These are phyloP conservation scores for Hypocryptadius cinnamomeus DNA, from an alignment of 2,113 vertebrate genomes.

Conservation along the genomic window DNA sequence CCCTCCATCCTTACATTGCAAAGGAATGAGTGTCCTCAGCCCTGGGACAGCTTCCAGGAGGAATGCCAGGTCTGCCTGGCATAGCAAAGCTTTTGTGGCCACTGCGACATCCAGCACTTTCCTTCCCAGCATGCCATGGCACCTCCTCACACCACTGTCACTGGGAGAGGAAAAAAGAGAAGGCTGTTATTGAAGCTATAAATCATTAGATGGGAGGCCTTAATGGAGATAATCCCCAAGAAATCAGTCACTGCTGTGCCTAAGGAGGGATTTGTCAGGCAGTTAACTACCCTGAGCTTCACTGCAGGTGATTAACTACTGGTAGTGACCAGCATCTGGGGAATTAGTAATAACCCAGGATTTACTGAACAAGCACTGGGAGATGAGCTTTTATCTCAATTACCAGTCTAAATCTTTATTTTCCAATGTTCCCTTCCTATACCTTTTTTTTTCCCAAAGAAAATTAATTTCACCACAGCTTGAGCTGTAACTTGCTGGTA, in stretches of 20 bases:
- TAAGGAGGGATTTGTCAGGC: constrained; percentile 55
- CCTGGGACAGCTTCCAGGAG: neutral
- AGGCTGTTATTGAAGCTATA: constrained; percentile 9
- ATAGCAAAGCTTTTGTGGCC: neutral
- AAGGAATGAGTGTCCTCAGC: neutral
- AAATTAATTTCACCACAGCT: neutral
- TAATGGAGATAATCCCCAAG: constrained; percentile 53
- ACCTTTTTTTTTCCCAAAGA: neutral
- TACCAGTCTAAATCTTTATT: constrained; percentile 33
- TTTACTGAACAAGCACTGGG: neutral
- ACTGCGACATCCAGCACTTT: neutral
- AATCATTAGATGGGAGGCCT: constrained; percentile 35
- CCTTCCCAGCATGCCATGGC: neutral
- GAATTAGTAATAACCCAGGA: constrained; percentile 40
- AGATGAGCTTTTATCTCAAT: constrained; percentile 36
- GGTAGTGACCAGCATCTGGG: constrained; percentile 29
- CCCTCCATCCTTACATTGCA: neutral
- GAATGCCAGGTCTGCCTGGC: neutral
- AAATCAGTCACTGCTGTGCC: constrained; percentile 37
- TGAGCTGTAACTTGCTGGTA: neutral
- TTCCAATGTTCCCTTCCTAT: neutral
- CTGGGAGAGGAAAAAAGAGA: neutral
- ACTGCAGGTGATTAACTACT: constrained; percentile 45
- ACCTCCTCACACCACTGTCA: neutral
- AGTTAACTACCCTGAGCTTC: constrained; percentile 42